Base-by-base conservation (phyloP, 2,888 invertebrate species). In the Agrochola macilenta region DNA sequence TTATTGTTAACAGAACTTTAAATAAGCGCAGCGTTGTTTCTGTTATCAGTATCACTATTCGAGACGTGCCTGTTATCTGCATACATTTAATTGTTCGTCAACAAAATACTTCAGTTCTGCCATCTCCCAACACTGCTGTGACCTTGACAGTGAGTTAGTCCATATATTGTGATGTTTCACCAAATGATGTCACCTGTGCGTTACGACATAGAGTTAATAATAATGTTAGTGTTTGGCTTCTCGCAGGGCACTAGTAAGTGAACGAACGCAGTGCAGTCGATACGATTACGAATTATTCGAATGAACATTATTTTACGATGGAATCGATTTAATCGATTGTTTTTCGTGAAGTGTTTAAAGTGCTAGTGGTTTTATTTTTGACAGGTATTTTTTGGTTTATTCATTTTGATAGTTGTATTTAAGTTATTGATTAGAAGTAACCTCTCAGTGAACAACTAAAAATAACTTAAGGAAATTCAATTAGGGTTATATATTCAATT, bases 171-270 rank as follows among this genome's bases (percentile, higher is more conserved):
- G 85, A 91, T 91, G 90, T 91, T 92, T 93, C 92, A 90, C 90
- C 89, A 89, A 91, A 90, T 96, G 95, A 96, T 95, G 95, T 96
- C 95, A 96, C 90, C 91, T 87, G 69, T 69, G 83, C 84, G 91
- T 95, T 95, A 93, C 95, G 93, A 93, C 93, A 95, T 88, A 84
- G 89, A 87, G 93, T 94, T 95, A 95, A 95, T 94, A 95, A 95
- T 95, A 95, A 91, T 91, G 91, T 88, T 88, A 90, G 91, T 90
- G 91, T 90, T 95, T 95, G 95, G 95, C 95, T 94, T 93, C 93
- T 87, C 88, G 87, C 92, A 89, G 93, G 92, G 91, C 93, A 92
- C 88, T 93, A 90, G 93, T 91, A 87, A 90, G 90, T 92, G 92
- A 90, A 90, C 90, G 90, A 88, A 85, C 90, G 92, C 86, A 82